A percentile compares a stretch with the other conserved stretches of the same genome.
phyloP scores from a whole-genome alignment of 2,113 vertebrate genomes.

The Chelonoidis abingdonii region DNA sequence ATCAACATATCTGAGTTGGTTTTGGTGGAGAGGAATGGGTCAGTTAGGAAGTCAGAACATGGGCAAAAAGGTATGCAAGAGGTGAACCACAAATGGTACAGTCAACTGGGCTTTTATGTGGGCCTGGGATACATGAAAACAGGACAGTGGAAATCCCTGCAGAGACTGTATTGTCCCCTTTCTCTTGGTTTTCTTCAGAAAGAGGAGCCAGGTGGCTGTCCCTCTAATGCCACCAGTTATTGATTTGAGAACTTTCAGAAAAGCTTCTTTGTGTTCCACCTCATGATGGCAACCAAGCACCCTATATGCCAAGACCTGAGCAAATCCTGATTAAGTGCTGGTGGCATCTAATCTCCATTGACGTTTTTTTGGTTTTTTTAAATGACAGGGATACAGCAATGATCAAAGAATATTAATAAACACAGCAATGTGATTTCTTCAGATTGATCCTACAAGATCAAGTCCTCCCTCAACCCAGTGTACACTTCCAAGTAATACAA shows the following conservation, averaged over 20 bases:
- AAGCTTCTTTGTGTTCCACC: conserved; percentile 52
- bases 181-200: background rate
- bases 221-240: background rate
- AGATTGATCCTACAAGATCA: background rate
- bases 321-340: background rate
- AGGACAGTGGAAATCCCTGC: background rate
- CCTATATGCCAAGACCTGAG: conserved; percentile 32
- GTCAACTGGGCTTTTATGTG: background rate
- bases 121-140: background rate
- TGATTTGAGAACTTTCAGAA: conserved; percentile 56
- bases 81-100: background rate
- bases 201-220: background rate
- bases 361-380: accelerated
- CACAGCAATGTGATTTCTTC: background rate
- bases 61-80: background rate
- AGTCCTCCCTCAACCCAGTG: background rate
- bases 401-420: background rate
- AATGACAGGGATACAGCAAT: background rate
- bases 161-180: background rate
- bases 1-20: background rate
- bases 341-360: background rate
- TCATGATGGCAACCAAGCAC: conserved; percentile 4
- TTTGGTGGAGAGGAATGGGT: background rate
- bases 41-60: background rate
- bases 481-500: background rate